These are phyloP conservation scores for Siphlonurus alternatus DNA, from an alignment of 2,888 invertebrate genomes.

Conservation along the genomic window DNA sequence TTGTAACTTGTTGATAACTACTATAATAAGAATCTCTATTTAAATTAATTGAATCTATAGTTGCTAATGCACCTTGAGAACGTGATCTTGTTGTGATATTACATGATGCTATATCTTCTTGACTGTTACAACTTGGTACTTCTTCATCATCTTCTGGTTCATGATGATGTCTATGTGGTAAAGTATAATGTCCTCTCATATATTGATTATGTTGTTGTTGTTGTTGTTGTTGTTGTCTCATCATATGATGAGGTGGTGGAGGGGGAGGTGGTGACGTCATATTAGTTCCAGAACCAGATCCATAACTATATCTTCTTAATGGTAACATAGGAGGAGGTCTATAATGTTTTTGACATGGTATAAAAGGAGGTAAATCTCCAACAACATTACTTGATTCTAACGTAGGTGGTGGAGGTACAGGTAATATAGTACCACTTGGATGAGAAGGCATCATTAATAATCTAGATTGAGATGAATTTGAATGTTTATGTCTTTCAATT, in stretches of 20 bases:
- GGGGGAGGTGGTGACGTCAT: constrained; percentile 6
- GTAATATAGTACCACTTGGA: not conserved
- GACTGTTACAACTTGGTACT: not conserved
- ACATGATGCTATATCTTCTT: not conserved
- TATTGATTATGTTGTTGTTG: not conserved
- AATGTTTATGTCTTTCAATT: not conserved
- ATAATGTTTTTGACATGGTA: not conserved
- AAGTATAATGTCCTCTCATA: not conserved
- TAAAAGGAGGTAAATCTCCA: not conserved
- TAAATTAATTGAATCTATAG: not conserved
- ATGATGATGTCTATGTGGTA: not conserved
- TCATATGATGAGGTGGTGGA: constrained; percentile 3
- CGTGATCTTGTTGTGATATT: not conserved
- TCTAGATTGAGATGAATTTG: not conserved
- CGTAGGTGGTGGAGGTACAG: not conserved
- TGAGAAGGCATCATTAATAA: not conserved
- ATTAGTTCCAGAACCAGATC: not conserved
- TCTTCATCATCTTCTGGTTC: not conserved
- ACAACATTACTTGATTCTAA: not conserved
- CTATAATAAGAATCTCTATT: not conserved
- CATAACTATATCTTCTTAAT: not conserved
- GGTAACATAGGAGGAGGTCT: not conserved
- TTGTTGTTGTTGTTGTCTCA: not conserved
- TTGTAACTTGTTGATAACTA: not conserved
- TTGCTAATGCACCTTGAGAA: not conserved